phyloP scores from a whole-genome alignment of 2,797 vertebrate genomes.

The Acomys russatus region DNA sequence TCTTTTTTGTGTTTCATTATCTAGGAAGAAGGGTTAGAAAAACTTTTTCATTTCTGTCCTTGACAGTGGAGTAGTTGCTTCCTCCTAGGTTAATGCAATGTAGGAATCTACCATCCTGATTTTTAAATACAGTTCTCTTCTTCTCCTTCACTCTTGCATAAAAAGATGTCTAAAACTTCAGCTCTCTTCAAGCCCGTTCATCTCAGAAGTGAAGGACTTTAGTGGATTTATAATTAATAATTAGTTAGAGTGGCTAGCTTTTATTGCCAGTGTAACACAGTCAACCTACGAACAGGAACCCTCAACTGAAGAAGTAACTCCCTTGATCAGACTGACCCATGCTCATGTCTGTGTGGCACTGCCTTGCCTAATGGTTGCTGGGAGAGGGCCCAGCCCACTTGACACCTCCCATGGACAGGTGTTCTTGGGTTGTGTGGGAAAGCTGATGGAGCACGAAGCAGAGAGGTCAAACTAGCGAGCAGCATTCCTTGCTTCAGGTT shows the following conservation, averaged over 20 bases:
- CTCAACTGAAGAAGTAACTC: not conserved
- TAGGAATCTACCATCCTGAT: not conserved
- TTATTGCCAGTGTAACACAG: not conserved
- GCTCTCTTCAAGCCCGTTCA: not conserved
- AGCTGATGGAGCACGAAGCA: not conserved
- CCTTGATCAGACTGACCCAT: not conserved
- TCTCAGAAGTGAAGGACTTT: not conserved
- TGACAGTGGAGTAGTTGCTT: not conserved
- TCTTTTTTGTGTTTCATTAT: not conserved
- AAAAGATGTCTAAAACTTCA: not conserved
- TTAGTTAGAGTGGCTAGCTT: not conserved
- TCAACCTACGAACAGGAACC: not conserved
- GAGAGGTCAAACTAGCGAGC: not conserved
- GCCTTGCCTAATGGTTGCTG: too few relatives aligned
- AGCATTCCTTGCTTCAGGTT: not conserved
- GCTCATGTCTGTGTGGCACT: not conserved
- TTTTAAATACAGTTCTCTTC: not conserved
- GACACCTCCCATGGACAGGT: not conserved
- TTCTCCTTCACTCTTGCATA: not conserved
- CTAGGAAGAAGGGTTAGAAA: not conserved
- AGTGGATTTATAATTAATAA: not conserved
- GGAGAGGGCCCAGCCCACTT: not conserved
- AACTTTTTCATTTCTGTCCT: not conserved
- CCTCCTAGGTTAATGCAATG: not conserved
- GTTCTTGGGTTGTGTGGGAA: not conserved